These are phyloP conservation scores for Lota lota DNA, from an alignment of 2,113 vertebrate genomes.

Conservation along the genomic window DNA sequence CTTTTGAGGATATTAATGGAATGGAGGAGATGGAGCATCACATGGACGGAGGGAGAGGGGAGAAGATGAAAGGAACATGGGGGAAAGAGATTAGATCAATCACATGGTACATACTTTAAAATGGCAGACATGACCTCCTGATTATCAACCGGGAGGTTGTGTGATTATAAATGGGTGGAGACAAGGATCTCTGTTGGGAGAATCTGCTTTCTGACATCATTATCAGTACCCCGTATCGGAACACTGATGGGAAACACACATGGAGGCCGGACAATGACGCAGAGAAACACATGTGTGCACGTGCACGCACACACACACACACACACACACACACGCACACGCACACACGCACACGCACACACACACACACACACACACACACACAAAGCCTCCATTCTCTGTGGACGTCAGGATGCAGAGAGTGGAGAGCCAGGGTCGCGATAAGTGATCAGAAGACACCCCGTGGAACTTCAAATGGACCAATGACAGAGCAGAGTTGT, in stretches of 20 bases:
- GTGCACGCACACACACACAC: not conserved
- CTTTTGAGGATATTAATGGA: not conserved
- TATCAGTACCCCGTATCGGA: no score
- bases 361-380: conserved; percentile 16
- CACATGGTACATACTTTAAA: no score
- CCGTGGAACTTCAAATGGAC: conserved; percentile 21
- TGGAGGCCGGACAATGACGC: no score
- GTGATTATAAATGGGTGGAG: no score
- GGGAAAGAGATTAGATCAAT: no score
- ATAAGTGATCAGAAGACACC: conserved; percentile 45
- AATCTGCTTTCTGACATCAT: no score
- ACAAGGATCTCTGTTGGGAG: no score
- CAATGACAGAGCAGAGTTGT: conserved; percentile 34
- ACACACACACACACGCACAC: conserved; percentile 15
- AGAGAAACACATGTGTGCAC: not conserved
- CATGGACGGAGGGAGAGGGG: not conserved
- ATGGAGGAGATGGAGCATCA: not conserved
- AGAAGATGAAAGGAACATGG: not conserved
- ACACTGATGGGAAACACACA: no score
- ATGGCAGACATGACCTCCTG: no score
- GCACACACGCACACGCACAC: conserved; percentile 13
- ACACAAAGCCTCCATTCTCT: conserved; percentile 58
- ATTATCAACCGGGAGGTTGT: no score
- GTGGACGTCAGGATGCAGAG: conserved; percentile 35
- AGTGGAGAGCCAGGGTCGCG: conserved; percentile 43